phyloP scores from a whole-genome alignment of 2,888 invertebrate genomes.

The Germaria angustata region DNA sequence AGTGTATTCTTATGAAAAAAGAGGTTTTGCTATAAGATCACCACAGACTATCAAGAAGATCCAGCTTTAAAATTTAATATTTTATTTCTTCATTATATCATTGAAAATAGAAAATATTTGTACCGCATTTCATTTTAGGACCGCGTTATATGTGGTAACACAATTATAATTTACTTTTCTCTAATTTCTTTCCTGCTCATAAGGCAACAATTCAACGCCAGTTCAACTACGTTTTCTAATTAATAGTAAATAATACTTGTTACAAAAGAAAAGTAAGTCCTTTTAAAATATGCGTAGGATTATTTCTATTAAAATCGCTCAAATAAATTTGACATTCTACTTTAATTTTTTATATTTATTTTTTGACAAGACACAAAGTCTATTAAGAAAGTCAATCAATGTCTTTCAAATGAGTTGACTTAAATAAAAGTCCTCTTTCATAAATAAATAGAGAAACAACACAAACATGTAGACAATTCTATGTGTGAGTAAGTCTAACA shows the following conservation, averaged over 20 bases:
- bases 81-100: too few species aligned
- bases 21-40: too few species aligned
- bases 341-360: slow-evolving; percentile 35
- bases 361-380: slow-evolving; percentile 78
- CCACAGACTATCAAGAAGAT: too few species aligned
- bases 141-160: too few species aligned
- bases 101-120: too few species aligned
- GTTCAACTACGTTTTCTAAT: slow-evolving; percentile 36
- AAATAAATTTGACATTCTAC: slow-evolving; percentile 60
- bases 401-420: slow-evolving; percentile 77
- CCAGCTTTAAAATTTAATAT: too few species aligned
- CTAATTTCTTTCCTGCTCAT: not conserved
- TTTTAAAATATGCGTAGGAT: slow-evolving; percentile 32
- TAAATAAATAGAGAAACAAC: slow-evolving; percentile 61
- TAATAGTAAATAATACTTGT: slow-evolving; percentile 25
- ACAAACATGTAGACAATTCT: slow-evolving; percentile 47
- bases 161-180: too few species aligned
- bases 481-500: slow-evolving; percentile 27
- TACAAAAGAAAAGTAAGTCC: not conserved
- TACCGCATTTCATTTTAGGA: too few species aligned
- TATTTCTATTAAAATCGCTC: slow-evolving; percentile 41
- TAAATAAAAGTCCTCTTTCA: slow-evolving; percentile 66
- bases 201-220: too few species aligned
- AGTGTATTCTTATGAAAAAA: too few species aligned
- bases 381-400: slow-evolving; percentile 80